Base-by-base conservation (phyloP, 1,140 invertebrate species). In the Chymomyza costata region DNA sequence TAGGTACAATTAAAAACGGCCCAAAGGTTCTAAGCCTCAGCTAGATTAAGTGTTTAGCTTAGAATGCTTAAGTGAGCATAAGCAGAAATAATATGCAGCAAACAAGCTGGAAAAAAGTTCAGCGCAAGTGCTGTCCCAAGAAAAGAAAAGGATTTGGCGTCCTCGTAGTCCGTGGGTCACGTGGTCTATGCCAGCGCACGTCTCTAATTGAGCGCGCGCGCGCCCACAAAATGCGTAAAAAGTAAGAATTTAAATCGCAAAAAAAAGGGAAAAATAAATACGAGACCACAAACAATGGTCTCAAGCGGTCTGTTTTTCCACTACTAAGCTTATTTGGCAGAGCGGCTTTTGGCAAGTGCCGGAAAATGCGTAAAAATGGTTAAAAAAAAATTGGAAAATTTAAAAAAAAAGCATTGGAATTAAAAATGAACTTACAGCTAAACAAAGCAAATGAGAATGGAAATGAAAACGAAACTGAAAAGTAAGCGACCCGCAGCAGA, bases 61-160 rank as follows among this genome's bases (percentile, higher is more conserved):
- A 74, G 65, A 66, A 83, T 83, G 59, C 58, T 83, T 83, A 83
- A 83, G 80, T 83, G 80, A 65, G 49, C 65, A 58, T 61, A 59
- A 64, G 41, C 38, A 15, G 30, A 47, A 55, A 10, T 5, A 43
- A 11, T 43, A 32, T 38, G 18, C 14, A 13, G 34, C 41, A 51
- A 60, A 57, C 59, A 65, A 68, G 57, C 51, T 8, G 46, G 37
- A 47, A 19, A 51, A 54, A 55, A 56, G 43, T 28, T 8, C 15
- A 16, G 74, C 50, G 54, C 71, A 65, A 67, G 52, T 67, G 47
- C 45, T 53, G 56, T 64, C 48, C 45, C 18, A 53, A 55, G 38
- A 40, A 39, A 31, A 43, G 37, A 25, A 47, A 39, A 41, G 30
- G 46, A 59, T 54, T 50, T 31, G 14, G 19, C 28, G 37, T 47